Percentiles rank a stretch among this genome's conserved stretches.
Evolutionary conservation across 2,113 vertebrate species (phyloP).

Genomic region (Dissostichus mawsoni): DNA sequence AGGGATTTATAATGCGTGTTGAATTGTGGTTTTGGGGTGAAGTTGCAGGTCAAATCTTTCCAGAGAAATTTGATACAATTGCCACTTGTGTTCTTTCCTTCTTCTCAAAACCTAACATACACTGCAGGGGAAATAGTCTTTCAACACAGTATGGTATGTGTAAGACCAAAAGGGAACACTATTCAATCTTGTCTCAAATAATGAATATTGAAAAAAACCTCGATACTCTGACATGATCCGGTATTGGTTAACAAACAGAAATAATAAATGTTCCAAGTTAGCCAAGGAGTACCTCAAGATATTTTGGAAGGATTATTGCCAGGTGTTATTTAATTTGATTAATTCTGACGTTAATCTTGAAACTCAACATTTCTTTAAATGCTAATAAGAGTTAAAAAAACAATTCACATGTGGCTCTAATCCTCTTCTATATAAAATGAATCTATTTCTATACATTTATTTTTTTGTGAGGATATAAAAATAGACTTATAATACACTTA

Average conservation of each 20-base stretch:
- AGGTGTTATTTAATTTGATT: too few species aligned
- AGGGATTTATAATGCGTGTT: neutral
- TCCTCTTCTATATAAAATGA: too few species aligned
- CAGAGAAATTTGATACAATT: conserved; percentile 67
- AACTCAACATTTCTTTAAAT: too few species aligned
- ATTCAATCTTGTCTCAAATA: neutral
- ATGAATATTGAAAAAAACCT: neutral
- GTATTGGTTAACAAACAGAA: neutral
- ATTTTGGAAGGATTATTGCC: too few species aligned
- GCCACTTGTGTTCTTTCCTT: conserved; percentile 81
- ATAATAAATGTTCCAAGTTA: too few species aligned
- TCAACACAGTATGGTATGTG: neutral
- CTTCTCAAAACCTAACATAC: conserved; percentile 72
- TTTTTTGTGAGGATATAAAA: neutral
- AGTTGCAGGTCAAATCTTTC: conserved; percentile 25
- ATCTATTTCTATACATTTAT: neutral
- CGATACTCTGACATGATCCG: neutral
- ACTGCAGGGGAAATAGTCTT: conserved; percentile 26
- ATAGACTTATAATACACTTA: conserved; percentile 54
- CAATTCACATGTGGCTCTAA: too few species aligned
- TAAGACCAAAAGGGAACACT: neutral
- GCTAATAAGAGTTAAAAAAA: too few species aligned
- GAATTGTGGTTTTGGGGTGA: conserved; percentile 7
- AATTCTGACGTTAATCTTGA: too few species aligned
- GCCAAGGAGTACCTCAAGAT: too few species aligned